These are phyloP conservation scores for Contarinia nasturtii DNA, from an alignment of 1,140 invertebrate genomes.

Conservation along the genomic window DNA sequence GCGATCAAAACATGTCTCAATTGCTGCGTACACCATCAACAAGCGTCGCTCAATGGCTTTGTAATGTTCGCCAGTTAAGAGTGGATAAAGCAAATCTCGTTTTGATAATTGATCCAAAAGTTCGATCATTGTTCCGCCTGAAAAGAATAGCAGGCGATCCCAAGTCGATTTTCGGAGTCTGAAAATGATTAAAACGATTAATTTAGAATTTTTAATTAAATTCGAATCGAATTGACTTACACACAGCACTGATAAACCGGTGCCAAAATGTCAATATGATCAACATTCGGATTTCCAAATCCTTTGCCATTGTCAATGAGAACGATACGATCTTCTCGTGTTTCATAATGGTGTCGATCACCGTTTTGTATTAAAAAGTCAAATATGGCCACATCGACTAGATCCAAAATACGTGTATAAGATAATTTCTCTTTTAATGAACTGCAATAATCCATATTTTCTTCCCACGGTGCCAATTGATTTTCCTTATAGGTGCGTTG, in stretches of 20 bases:
- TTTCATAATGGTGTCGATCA: slow-evolving; percentile 83
- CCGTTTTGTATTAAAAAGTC: slow-evolving; percentile 92
- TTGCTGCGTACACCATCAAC: slow-evolving; percentile 45
- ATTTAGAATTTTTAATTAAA: neutral
- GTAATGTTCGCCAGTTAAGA: slow-evolving; percentile 55
- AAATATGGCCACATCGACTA: slow-evolving; percentile 74
- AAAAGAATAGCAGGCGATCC: slow-evolving; percentile 45
- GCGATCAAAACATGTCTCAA: slow-evolving; percentile 47
- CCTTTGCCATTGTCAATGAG: slow-evolving; percentile 91
- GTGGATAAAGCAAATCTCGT: slow-evolving; percentile 27
- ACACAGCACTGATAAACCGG: slow-evolving; percentile 80
- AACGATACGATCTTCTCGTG: slow-evolving; percentile 53
- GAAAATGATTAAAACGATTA: slow-evolving; percentile 6
- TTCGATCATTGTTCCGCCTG: slow-evolving; percentile 39
- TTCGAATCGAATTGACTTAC: slow-evolving; percentile 31
- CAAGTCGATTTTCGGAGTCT: slow-evolving; percentile 49
- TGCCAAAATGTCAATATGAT: slow-evolving; percentile 71
- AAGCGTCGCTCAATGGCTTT: slow-evolving; percentile 62
- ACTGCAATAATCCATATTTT: slow-evolving; percentile 56
- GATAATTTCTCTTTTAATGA: slow-evolving; percentile 29
- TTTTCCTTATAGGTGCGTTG: slow-evolving; percentile 65
- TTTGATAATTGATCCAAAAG: slow-evolving; percentile 27
- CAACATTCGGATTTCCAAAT: slow-evolving; percentile 63
- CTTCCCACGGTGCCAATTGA: slow-evolving; percentile 61
- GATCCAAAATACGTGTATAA: slow-evolving; percentile 51